A percentile compares a stretch with the other conserved stretches of the same genome.
phyloP scores from a whole-genome alignment of 1,140 invertebrate genomes.

The Harpegnathos saltator region DNA sequence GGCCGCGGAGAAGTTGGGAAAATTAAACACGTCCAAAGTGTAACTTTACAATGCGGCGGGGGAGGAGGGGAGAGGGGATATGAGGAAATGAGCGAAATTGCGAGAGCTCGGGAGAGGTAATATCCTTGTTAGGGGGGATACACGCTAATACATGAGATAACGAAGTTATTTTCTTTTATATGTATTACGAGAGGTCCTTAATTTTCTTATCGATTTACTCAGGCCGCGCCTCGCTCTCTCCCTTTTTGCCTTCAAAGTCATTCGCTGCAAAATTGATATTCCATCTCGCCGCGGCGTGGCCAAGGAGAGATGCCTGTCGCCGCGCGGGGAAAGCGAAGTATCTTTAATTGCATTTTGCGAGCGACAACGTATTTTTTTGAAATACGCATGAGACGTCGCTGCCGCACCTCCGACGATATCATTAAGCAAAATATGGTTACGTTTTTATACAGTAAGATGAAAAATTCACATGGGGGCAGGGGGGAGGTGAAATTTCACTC shows the following conservation, averaged over 20 bases:
- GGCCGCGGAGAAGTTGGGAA: not conserved
- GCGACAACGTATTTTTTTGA: not conserved
- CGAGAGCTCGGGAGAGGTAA: not conserved
- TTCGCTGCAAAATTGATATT: not conserved
- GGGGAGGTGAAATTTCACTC: too few relatives aligned
- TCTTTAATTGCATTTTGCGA: constrained; percentile 1
- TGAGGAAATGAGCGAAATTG: not conserved
- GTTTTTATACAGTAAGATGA: too few relatives aligned
- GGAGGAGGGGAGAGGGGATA: too few relatives aligned
- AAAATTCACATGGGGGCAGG: too few relatives aligned
- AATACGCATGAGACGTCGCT: too few relatives aligned
- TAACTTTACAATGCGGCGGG: too few relatives aligned
- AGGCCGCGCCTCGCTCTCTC: not conserved
- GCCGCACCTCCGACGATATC: too few relatives aligned
- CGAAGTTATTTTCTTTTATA: constrained; percentile 19
- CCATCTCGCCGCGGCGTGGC: not conserved
- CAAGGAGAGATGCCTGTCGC: too few relatives aligned
- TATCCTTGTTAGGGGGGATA: constrained; percentile 21
- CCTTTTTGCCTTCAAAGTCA: not conserved
- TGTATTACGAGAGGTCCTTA: not conserved
- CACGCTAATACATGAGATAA: constrained; percentile 37
- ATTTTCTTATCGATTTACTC: not conserved
- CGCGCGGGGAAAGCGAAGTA: not conserved
- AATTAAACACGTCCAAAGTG: not conserved
- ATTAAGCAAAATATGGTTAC: too few relatives aligned